Evolutionary conservation across 1,140 invertebrate species (phyloP).

Genomic region (Saxidomus purpurata): DNA sequence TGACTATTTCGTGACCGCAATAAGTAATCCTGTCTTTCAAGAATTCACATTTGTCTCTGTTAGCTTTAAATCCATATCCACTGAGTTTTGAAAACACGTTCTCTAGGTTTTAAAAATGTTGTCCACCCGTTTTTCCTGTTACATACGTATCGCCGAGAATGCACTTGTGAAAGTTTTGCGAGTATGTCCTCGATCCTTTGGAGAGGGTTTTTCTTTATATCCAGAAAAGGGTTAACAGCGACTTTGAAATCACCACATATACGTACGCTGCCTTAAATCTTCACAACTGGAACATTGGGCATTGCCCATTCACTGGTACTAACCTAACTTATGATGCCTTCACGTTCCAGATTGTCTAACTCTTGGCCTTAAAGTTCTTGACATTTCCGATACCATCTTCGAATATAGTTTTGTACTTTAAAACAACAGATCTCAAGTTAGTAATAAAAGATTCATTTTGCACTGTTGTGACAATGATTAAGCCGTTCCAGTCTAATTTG

Average conservation of each 20-base stretch:
- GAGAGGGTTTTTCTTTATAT: slow-evolving; percentile 69
- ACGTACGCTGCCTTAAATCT: slow-evolving; percentile 67
- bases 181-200: slow-evolving; percentile 75
- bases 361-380: slow-evolving; percentile 75
- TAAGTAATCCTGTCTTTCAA: neutral
- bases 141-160: slow-evolving; percentile 71
- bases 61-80: slow-evolving; percentile 31
- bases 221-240: slow-evolving; percentile 71
- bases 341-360: slow-evolving; percentile 81
- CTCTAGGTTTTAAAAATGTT: slow-evolving; percentile 8
- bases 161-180: slow-evolving; percentile 63
- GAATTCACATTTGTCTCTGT: slow-evolving; percentile 38
- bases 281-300: slow-evolving; percentile 71
- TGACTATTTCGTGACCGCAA: slow-evolving; percentile 51
- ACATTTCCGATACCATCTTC: slow-evolving; percentile 43
- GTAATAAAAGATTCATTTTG: neutral
- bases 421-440: neutral
- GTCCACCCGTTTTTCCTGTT: slow-evolving; percentile 25
- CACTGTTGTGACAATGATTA: slow-evolving; percentile 40
- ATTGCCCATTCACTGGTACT: slow-evolving; percentile 80
- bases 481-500: slow-evolving; percentile 64
- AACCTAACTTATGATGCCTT: slow-evolving; percentile 84
- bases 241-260: slow-evolving; percentile 83
- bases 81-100: slow-evolving; percentile 9
- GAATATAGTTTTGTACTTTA: slow-evolving; percentile 25